These are phyloP conservation scores for Schizotus pectinicornis DNA, from an alignment of 2,888 invertebrate genomes.

Conservation along the genomic window DNA sequence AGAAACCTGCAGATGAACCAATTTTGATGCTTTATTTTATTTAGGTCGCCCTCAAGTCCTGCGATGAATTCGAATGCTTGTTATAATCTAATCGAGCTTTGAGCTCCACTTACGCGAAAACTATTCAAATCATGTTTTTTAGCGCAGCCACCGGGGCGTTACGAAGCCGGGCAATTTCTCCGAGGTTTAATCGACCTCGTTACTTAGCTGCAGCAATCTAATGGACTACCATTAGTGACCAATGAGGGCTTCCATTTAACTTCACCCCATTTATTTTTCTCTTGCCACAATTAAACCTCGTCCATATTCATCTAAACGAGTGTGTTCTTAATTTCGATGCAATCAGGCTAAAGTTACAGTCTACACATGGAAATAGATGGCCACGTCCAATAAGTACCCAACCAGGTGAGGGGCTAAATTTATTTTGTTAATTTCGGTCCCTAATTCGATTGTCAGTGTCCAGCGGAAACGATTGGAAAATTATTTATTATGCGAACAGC, in stretches of 20 bases:
- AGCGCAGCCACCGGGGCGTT: slow-evolving; percentile 2
- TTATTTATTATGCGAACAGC: background rate
- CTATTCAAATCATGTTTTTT: slow-evolving; percentile 15
- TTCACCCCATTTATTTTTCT: slow-evolving; percentile 28
- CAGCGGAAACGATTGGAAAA: background rate
- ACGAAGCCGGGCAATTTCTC: slow-evolving; percentile 23
- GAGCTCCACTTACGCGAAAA: background rate
- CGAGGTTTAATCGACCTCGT: slow-evolving; percentile 28
- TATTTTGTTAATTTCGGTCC: too few relatives aligned
- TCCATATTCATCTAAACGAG: slow-evolving; percentile 23
- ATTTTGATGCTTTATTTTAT: too few relatives aligned
- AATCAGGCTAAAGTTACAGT: background rate
- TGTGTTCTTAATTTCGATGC: slow-evolving; percentile 20
- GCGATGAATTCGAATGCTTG: too few relatives aligned
- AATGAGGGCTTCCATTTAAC: slow-evolving; percentile 29
- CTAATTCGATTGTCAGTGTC: too few relatives aligned
- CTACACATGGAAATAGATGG: too few relatives aligned
- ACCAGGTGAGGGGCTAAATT: too few relatives aligned
- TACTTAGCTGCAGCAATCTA: slow-evolving; percentile 29
- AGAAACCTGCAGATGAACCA: too few relatives aligned
- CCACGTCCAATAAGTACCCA: too few relatives aligned
- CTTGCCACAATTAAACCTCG: slow-evolving; percentile 19
- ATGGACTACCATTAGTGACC: slow-evolving; percentile 31
- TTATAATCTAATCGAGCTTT: too few relatives aligned
- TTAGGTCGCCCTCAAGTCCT: too few relatives aligned